phyloP scores from a whole-genome alignment of 2,113 vertebrate species.

The Rhodinocichla rosea region DNA sequence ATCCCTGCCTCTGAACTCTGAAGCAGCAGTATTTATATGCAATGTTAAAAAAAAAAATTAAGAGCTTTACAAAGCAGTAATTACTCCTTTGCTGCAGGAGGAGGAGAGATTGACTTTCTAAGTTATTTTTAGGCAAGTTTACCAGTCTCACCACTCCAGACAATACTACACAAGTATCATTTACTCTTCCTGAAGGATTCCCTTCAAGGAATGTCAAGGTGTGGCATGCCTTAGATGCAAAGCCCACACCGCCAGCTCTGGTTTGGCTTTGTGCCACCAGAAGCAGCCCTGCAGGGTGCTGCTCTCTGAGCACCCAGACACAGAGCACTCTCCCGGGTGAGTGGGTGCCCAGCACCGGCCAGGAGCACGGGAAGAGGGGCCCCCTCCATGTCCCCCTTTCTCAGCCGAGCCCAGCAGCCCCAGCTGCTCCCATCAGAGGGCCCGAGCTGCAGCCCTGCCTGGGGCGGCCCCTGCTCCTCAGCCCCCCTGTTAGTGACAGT shows the following conservation, averaged over 20 bases:
- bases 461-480: neutral
- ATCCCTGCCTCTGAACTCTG: slow-evolving; percentile 67
- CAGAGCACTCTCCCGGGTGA: accelerated
- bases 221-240: neutral
- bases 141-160: neutral
- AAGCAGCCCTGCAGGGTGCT: no score
- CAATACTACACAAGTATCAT: neutral
- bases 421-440: neutral
- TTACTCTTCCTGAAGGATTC: neutral
- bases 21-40: slow-evolving; percentile 48
- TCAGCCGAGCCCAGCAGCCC: neutral
- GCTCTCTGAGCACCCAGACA: accelerated
- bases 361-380: no score
- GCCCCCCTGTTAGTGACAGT: accelerated
- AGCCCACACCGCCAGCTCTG: accelerated
- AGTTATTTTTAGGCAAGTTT: slow-evolving; percentile 26
- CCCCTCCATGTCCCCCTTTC: no score
- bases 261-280: accelerated
- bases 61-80: slow-evolving; percentile 45
- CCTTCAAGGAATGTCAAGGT: neutral
- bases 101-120: neutral
- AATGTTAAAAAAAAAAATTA: slow-evolving; percentile 38
- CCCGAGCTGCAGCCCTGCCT: neutral
- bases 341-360: accelerated
- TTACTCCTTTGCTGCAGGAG: slow-evolving; percentile 1